These are phyloP conservation scores for Psephotus haematonotus DNA, from an alignment of 2,113 vertebrate genomes.

Conservation along the genomic window DNA sequence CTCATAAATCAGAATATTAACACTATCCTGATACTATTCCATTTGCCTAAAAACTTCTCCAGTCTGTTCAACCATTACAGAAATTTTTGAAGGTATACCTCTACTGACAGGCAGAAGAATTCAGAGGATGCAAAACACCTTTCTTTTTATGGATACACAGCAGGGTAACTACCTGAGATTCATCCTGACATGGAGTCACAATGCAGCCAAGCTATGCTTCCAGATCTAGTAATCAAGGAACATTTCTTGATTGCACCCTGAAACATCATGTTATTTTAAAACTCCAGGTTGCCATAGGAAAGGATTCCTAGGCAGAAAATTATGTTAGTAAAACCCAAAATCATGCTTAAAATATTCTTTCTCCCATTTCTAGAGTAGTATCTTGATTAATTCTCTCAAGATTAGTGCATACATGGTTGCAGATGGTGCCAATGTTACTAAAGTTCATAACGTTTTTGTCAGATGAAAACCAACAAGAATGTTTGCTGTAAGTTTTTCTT, in stretches of 20 bases:
- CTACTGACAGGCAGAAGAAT: not conserved
- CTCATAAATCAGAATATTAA: not conserved
- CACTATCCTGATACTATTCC: not conserved
- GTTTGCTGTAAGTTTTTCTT: not conserved
- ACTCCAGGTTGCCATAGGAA: not conserved
- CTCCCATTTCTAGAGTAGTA: not conserved
- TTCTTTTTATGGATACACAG: not conserved
- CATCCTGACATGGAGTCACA: not conserved
- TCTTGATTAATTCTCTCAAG: not conserved
- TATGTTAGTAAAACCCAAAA: not conserved
- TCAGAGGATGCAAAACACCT: not conserved
- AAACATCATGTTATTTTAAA: not conserved
- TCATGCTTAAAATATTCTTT: not conserved
- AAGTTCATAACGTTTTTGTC: not conserved
- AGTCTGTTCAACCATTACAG: not conserved
- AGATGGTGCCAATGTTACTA: not conserved
- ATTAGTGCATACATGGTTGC: not conserved
- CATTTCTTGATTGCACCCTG: not conserved
- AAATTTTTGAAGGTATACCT: not conserved
- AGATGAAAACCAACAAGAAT: not conserved
- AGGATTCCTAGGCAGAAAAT: not conserved
- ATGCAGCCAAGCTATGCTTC: not conserved
- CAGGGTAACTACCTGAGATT: not conserved
- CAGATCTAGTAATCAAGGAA: not conserved
- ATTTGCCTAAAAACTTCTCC: not conserved